Percentiles rank a stretch among this genome's conserved stretches.
phyloP scores from a whole-genome alignment of 92 coral and sea anemone genomes.

The Phenganax subtilis region DNA sequence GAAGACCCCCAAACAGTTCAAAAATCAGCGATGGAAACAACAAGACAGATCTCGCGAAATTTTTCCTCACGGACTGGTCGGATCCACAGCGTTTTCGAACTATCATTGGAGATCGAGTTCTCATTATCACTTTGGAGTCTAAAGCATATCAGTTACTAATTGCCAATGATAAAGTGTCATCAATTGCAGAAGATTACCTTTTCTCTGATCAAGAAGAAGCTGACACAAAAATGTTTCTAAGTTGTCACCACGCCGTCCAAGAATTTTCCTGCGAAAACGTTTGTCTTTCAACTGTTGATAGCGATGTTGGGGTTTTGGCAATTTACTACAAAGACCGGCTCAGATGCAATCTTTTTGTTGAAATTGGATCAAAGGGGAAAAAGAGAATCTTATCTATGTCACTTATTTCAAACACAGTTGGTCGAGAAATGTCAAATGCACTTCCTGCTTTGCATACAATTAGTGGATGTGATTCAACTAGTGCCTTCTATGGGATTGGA shows the following conservation, averaged over 20 bases:
- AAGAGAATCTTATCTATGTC: conserved; percentile 10
- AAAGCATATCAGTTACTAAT: neutral
- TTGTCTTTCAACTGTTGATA: neutral
- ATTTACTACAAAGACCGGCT: conserved; percentile 6
- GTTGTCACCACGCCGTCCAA: neutral
- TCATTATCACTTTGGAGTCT: neutral
- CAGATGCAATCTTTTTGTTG: conserved; percentile 7
- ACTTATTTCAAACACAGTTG: neutral
- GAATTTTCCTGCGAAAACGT: neutral
- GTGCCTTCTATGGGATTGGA: neutral
- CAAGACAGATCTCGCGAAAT: no score
- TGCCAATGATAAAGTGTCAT: neutral
- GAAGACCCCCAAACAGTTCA: no score
- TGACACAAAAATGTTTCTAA: no score
- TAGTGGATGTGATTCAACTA: no score
- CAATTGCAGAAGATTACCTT: conserved; percentile 7
- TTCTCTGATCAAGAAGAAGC: conserved; percentile 10
- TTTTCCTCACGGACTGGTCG: conserved; percentile 11
- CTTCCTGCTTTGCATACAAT: no score
- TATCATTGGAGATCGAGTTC: conserved; percentile 11
- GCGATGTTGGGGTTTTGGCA: conserved; percentile 13
- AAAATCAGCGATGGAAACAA: no score
- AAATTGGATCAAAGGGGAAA: conserved; percentile 18
- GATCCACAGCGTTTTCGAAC: conserved; percentile 8
- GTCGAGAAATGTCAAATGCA: neutral